Evolutionary conservation across 1,140 invertebrate genomes (phyloP).

Genomic region (Trichonephila clavipes): DNA sequence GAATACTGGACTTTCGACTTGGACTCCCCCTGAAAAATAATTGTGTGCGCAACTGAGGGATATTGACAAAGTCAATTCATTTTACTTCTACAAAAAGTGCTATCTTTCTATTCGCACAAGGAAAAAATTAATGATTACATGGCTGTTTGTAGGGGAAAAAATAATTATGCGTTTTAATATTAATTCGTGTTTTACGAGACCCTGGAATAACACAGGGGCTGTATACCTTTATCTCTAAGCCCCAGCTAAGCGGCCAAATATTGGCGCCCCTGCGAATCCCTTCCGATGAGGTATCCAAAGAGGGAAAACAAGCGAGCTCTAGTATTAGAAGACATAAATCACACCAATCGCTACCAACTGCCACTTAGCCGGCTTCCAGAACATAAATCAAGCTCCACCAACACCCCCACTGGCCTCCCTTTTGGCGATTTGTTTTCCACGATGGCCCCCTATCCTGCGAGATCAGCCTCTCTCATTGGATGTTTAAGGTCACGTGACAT

Average conservation of each 20-base stretch:
- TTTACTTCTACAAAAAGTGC: no score
- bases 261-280: slow-evolving; percentile 32
- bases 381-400: slow-evolving; percentile 69
- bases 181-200: background rate
- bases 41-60: no score
- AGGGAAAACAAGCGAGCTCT: slow-evolving; percentile 68
- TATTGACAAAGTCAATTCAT: no score
- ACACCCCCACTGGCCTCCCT: background rate
- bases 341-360: slow-evolving; percentile 77
- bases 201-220: background rate
- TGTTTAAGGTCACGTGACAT: slow-evolving; percentile 70
- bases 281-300: slow-evolving; percentile 41
- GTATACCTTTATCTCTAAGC: background rate
- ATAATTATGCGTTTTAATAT: background rate
- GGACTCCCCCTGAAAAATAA: no score
- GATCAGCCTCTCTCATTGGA: slow-evolving; percentile 59
- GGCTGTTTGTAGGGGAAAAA: no score
- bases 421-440: slow-evolving; percentile 72
- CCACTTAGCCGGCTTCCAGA: slow-evolving; percentile 72
- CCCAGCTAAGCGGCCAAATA: slow-evolving; percentile 53
- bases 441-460: slow-evolving; percentile 7
- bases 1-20: no score
- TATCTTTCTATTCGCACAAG: no score
- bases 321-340: slow-evolving; percentile 76
- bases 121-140: no score